Evolutionary conservation across 2,113 vertebrate species (phyloP).

Genomic region (Chrysemys picta): DNA sequence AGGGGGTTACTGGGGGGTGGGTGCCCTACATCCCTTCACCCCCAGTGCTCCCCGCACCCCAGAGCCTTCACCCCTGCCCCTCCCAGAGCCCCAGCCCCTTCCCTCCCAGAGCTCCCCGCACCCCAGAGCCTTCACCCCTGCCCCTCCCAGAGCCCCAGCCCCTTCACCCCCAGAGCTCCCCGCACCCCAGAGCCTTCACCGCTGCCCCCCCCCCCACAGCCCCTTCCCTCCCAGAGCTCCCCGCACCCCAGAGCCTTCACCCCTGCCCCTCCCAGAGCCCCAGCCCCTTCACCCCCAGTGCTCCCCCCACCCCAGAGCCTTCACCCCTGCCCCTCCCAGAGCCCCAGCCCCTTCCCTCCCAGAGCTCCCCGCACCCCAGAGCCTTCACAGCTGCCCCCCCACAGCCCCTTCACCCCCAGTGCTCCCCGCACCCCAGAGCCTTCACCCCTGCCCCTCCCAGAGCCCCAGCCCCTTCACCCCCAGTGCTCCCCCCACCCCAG

Average conservation of each 20-base stretch:
- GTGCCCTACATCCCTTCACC: not conserved
- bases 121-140: not conserved
- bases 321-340: too few relatives aligned
- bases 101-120: not conserved
- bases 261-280: too few relatives aligned
- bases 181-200: not conserved
- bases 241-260: too few relatives aligned
- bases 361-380: not conserved
- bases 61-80: not conserved
- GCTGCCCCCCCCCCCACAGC: too few relatives aligned
- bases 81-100: not conserved
- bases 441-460: too few relatives aligned
- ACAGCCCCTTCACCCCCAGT: not conserved
- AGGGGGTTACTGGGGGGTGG: slow-evolving; percentile 54
- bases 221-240: too few relatives aligned
- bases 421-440: too few relatives aligned
- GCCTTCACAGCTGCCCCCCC: slow-evolving; percentile 18
- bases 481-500: not conserved
- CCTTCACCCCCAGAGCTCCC: slow-evolving; percentile 5
- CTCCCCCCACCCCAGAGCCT: too few relatives aligned
- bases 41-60: not conserved
- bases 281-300: too few relatives aligned
- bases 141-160: not conserved
- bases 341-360: too few relatives aligned
- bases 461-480: slow-evolving; percentile 6